A percentile compares a stretch with the other conserved stretches of the same genome.
Conservation (phyloP, 2,113 vertebrate species). For the Hippocampus guttulatus region DNA sequence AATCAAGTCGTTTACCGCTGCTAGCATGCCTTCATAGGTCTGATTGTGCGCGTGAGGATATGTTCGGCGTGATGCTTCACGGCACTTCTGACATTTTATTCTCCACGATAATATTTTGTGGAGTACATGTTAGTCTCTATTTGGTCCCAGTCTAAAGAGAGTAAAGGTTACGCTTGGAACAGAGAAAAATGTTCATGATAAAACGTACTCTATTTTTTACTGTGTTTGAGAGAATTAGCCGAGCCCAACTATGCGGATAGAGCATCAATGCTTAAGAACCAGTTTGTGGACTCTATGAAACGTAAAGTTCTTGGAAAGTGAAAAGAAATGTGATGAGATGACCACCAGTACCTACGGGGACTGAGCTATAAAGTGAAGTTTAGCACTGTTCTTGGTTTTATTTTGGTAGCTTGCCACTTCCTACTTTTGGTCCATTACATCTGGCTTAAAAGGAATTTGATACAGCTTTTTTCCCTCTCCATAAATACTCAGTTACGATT, state of each 20-base stretch:
- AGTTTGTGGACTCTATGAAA: too few species aligned
- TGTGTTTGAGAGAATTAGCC: too few species aligned
- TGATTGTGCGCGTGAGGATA: constrained; percentile 38
- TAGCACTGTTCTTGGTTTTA: neutral
- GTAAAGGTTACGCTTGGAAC: too few species aligned
- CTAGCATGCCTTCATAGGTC: constrained; percentile 48
- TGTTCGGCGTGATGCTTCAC: constrained; percentile 36
- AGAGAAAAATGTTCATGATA: too few species aligned
- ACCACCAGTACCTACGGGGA: neutral
- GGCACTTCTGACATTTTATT: constrained; percentile 30
- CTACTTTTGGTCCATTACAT: neutral
- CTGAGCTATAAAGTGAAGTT: neutral
- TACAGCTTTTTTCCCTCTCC: neutral
- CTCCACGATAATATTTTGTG: too few species aligned
- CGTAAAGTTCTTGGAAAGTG: too few species aligned
- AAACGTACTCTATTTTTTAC: too few species aligned
- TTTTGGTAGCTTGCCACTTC: neutral
- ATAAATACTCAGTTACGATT: neutral
- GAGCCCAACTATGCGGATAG: too few species aligned
- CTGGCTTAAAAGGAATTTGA: neutral
- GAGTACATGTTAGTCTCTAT: too few species aligned
- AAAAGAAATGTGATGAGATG: neutral
- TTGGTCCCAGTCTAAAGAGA: too few species aligned
- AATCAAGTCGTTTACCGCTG: constrained; percentile 54
- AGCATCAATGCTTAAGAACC: too few species aligned